phyloP scores from a whole-genome alignment of 2,888 invertebrate genomes.

The Ditula angustiorana region DNA sequence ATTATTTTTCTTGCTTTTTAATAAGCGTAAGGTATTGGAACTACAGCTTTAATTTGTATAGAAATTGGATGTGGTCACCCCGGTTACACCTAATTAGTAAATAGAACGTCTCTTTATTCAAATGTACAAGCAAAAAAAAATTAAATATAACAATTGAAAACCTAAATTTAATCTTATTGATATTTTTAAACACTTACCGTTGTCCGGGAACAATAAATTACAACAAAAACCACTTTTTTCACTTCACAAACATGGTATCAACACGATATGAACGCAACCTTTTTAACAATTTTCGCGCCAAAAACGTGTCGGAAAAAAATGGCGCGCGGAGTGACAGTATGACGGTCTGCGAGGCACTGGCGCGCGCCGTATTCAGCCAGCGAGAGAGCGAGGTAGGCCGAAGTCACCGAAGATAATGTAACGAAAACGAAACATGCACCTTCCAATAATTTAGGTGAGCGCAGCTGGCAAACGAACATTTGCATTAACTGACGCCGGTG shows the following conservation, averaged over 20 bases:
- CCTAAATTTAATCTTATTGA: too few relatives aligned
- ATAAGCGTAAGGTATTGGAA: neutral
- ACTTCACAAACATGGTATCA: constrained; percentile 29
- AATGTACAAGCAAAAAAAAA: too few relatives aligned
- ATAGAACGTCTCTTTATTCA: too few relatives aligned
- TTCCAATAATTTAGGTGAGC: constrained; percentile 6
- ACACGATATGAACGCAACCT: constrained; percentile 12
- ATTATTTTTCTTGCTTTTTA: neutral
- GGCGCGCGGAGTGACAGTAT: constrained; percentile 56
- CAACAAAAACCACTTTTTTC: constrained; percentile 2
- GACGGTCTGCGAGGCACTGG: constrained; percentile 55
- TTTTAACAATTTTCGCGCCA: constrained; percentile 46
- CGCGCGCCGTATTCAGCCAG: constrained; percentile 37
- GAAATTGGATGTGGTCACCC: too few relatives aligned
- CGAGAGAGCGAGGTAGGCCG: constrained; percentile 41
- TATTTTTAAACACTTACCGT: neutral
- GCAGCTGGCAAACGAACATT: neutral
- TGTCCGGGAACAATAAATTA: neutral
- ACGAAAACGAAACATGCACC: constrained; percentile 40
- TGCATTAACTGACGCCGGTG: neutral
- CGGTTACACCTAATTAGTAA: too few relatives aligned
- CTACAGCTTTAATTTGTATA: neutral
- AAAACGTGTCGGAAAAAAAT: constrained; percentile 42
- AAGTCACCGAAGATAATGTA: constrained; percentile 46
- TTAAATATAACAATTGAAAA: too few relatives aligned